A percentile compares a stretch with the other conserved stretches of the same genome.
phyloP scores from a whole-genome alignment of 2,797 vertebrate genomes.

The Pristis pectinata region DNA sequence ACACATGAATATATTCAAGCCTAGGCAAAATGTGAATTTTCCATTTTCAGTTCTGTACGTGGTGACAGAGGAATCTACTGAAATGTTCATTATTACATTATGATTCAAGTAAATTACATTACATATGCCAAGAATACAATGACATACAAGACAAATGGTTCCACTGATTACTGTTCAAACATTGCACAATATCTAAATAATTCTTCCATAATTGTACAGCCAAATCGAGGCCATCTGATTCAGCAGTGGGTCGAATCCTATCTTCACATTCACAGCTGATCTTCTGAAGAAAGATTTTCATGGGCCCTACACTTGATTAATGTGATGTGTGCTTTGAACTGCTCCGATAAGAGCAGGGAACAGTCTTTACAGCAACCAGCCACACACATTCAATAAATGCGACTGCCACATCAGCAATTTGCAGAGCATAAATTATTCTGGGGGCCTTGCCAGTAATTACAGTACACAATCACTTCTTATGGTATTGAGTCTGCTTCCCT shows the following conservation, averaged over 20 bases:
- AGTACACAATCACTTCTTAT: neutral
- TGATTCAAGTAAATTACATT: neutral
- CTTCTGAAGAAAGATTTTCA: neutral
- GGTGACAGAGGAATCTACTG: neutral
- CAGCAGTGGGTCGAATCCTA: neutral
- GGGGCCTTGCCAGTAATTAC: neutral
- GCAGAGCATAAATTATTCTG: neutral
- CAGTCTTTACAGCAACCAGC: neutral
- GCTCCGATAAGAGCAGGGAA: neutral
- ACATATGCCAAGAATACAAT: neutral
- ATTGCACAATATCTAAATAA: neutral
- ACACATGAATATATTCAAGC: neutral
- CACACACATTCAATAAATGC: neutral
- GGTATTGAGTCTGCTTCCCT: neutral
- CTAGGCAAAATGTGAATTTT: neutral
- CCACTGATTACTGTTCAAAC: neutral
- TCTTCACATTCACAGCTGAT: conserved; percentile 4
- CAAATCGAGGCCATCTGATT: neutral
- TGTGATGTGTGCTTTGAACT: neutral
- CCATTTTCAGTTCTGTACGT: neutral
- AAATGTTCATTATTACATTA: neutral
- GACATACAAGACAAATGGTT: neutral
- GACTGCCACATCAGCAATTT: conserved; percentile 17
- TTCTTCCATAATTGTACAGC: neutral
- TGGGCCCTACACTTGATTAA: neutral